Evolutionary conservation across 2,797 vertebrate species (phyloP), one percentile per base, ranked within the genome.

Genomic region (Aeoliscus strigatus): DNA sequence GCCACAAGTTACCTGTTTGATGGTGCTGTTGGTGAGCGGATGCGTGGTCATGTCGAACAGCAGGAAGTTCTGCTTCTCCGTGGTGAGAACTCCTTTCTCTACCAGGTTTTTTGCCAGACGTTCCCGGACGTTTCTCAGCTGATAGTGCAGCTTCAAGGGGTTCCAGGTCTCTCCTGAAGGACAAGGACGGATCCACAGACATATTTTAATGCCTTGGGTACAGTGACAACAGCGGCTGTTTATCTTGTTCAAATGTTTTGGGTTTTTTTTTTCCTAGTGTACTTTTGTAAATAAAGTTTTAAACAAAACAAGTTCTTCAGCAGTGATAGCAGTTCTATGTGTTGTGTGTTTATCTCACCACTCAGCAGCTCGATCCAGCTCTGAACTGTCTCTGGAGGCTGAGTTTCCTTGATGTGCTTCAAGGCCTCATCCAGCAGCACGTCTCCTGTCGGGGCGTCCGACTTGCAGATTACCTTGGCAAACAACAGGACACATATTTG

Each of bases 11-110:
- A 85, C 83, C 83, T 86, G 94, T 63, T 97, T 97, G 59, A 97
- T 92, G 53, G 86, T 89, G 70, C 83, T 93, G 86, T 98, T 96
- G 77, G 90, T 98, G 73, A 97, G 93, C 1, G 96, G 94, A 75
- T 98, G 94, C 0, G 94, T 98, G 32, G 92, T 98, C 94, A 98
- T 98, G 87, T 97, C 94, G 72, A 98, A 98, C 31, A 97, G 93
- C 58, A 98, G 86, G 81, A 98, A 98, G 89, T 95, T 98, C 82
- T 98, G 94, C 84, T 98, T 98, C 88, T 98, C 94, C 10, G 93
- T 98, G n/a, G 94, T 97, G 71, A 98, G 81, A 51, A 98, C 93
- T 0, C 96, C 96, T 77, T 98, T 98, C 83, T 97, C 94, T 14
- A 98, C 95, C 63, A 98, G 83, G 80, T 96, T 98, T 83, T 98